Base-by-base conservation (phyloP, 1,140 invertebrate species). In the Dufourea novaeangliae region DNA sequence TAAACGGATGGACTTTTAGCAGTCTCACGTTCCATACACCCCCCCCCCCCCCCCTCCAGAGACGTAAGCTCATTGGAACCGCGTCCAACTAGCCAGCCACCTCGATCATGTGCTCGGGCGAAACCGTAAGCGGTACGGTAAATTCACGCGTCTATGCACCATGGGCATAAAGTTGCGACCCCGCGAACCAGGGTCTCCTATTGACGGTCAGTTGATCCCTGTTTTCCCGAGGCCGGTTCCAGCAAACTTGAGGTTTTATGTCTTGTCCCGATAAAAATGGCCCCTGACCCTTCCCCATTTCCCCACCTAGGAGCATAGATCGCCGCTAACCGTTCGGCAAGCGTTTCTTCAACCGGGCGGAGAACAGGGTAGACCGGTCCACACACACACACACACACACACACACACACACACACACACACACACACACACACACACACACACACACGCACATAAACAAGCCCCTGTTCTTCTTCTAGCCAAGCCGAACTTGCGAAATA, bases 401-500 rank as follows among this genome's bases (percentile, higher is more conserved):
- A n/a, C n/a, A n/a, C n/a, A n/a, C n/a, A n/a, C n/a, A n/a, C n/a
- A n/a, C n/a, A n/a, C n/a, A n/a, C n/a, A n/a, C n/a, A n/a, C n/a
- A n/a, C n/a, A n/a, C n/a, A n/a, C n/a, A n/a, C n/a, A n/a, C n/a
- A n/a, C n/a, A n/a, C n/a, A n/a, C n/a, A n/a, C n/a, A n/a, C n/a
- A n/a, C n/a, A n/a, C n/a, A n/a, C n/a, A n/a, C n/a, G n/a, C n/a
- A n/a, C n/a, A n/a, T n/a, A n/a, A n/a, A n/a, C n/a, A n/a, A n/a
- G 78, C 72, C n/a, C 34, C 32, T 22, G 37, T 34, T n/a, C 52
- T 41, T 63, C 41, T 27, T 64, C 41, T 14, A 44, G 11, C 17
- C 3, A 8, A 11, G 41, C 12, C 22, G 74, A 88, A 86, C 83
- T 87, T 78, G 63, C 56, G 75, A 86, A 86, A 88, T 88, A 88